Conservation (phyloP, 2,113 vertebrate species). For the Pithys albifrons region DNA sequence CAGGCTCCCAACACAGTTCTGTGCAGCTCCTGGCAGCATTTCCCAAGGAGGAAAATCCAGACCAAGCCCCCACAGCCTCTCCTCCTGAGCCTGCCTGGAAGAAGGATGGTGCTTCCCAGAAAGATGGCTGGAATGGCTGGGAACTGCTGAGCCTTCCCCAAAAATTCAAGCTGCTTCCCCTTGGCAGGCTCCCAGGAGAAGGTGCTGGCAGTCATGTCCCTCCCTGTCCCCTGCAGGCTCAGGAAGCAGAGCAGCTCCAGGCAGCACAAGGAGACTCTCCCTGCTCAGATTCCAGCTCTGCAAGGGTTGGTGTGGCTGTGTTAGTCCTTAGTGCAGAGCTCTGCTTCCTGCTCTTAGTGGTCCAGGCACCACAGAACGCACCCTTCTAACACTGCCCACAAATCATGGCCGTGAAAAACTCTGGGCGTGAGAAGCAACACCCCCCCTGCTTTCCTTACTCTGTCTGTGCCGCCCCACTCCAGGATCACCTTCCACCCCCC, state of each 20-base stretch:
- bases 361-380: background rate
- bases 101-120: background rate
- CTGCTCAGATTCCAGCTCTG: background rate
- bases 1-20: background rate
- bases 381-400: background rate
- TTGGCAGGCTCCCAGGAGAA: constrained; percentile 16
- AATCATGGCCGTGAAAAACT: background rate
- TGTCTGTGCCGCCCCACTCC: background rate
- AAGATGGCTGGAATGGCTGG: background rate
- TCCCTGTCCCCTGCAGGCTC: background rate
- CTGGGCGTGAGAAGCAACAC: background rate
- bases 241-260: background rate
- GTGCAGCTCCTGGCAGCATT: background rate
- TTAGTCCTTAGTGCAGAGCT: background rate
- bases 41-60: background rate
- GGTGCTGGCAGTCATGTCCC: background rate
- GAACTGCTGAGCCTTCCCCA: background rate
- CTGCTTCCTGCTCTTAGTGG: background rate
- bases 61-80: background rate
- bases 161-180: background rate
- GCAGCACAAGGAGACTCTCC: background rate
- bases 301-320: background rate
- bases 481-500: background rate
- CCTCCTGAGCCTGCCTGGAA: background rate
- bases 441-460: background rate